phyloP scores from a whole-genome alignment of 2,888 invertebrate genomes.

The Cephonodes hylas region DNA sequence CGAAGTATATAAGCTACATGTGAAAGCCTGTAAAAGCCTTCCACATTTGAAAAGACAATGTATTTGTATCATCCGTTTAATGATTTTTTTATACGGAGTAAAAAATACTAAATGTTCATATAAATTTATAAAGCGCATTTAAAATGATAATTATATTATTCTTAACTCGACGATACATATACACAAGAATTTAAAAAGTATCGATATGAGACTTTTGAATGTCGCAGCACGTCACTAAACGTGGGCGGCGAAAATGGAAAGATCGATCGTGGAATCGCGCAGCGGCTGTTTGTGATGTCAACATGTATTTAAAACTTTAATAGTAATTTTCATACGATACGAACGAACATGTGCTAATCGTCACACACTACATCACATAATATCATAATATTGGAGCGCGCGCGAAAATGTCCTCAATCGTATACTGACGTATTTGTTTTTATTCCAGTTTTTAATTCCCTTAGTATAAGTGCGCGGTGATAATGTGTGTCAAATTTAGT shows the following conservation, averaged over 20 bases:
- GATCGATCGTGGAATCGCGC: slow-evolving; percentile 49
- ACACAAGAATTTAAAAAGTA: not conserved
- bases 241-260: slow-evolving; percentile 29
- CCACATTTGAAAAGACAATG: too few relatives aligned
- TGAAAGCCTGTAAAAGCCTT: too few relatives aligned
- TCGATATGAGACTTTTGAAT: not conserved
- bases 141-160: not conserved
- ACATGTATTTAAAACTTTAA: slow-evolving; percentile 42
- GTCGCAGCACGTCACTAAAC: slow-evolving; percentile 26
- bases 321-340: slow-evolving; percentile 16
- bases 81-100: too few relatives aligned
- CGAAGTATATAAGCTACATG: too few relatives aligned
- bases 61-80: too few relatives aligned
- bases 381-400: not conserved
- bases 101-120: too few relatives aligned
- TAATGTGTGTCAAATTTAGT: slow-evolving; percentile 79
- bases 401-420: slow-evolving; percentile 19
- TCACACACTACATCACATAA: not conserved
- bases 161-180: not conserved
- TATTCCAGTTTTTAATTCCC: slow-evolving; percentile 31
- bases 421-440: slow-evolving; percentile 19
- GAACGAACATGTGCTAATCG: slow-evolving; percentile 15
- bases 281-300: slow-evolving; percentile 66
- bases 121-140: too few relatives aligned
- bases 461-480: slow-evolving; percentile 52